Evolutionary conservation across 2,797 vertebrate species (phyloP), one percentile per base, ranked within the genome.

Genomic region (Cirrhinus mrigala): DNA sequence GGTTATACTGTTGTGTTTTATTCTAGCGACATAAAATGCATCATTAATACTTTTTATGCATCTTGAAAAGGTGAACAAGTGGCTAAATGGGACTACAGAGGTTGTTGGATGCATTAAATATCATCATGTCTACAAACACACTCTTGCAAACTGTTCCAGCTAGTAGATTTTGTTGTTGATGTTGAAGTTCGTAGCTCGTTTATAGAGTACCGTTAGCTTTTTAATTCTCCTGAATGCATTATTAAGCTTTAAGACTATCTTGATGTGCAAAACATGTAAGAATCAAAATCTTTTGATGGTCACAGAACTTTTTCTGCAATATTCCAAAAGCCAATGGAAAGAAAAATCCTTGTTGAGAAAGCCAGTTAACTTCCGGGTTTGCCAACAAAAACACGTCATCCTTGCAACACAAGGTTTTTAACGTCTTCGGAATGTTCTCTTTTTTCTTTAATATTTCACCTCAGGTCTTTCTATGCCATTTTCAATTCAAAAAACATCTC

Each of bases 401-500:
- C 16, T 54, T 37, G 71, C 10, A 76, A 10, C 5, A 76, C 20
- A 76, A 56, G 20, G 29, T 20, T 56, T 29, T 29, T 29, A 20
- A 69, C 9, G 7, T 5, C n/a, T 50, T 62, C 6, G 4, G 6
- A 71, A 14, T 37, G 33, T 29, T 33, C 64, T 7, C 66, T 10
- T 44, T 33, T n/a, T 64, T 76, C 2, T 22, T 66, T 70, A 48
- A 58, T 18, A 29, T 69, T 40, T 18, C 54, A n/a, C 7, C 16
- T 66, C 50, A 12, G 5, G n/a, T 50, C 15, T 52, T 54, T 79
- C 56, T 18, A 9, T 37, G 29, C 54, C 37, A 62, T 27, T 29
- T 33, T 68, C 50, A 64, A 86, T 81, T 64, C 80, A 88, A 86
- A 90, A 81, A 89, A 84, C 73, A 66, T 87, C 50, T 68, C 83